These are phyloP conservation scores for Dendroctonus ponderosae DNA, from an alignment of 1,140 invertebrate genomes.

Conservation along the genomic window DNA sequence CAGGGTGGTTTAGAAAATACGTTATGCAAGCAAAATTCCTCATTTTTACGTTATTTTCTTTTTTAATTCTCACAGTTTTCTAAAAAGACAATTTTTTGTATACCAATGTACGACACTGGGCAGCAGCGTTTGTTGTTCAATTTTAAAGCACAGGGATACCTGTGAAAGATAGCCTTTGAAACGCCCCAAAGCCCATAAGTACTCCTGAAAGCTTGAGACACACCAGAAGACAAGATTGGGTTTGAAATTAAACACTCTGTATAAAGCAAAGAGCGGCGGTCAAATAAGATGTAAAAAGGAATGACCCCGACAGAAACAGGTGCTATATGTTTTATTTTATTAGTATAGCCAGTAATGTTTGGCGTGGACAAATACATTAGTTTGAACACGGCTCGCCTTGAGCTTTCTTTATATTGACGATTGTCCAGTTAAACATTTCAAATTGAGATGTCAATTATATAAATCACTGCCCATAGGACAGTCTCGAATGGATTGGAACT, in stretches of 20 bases:
- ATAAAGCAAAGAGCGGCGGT: slow-evolving; percentile 27
- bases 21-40: too few species aligned
- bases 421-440: slow-evolving; percentile 6
- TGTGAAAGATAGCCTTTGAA: too few species aligned
- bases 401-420: slow-evolving; percentile 24
- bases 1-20: too few species aligned
- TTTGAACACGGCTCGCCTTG: slow-evolving; percentile 25
- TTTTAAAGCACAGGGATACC: too few species aligned
- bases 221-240: neutral
- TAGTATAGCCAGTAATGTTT: slow-evolving; percentile 28
- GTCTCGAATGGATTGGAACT: too few species aligned
- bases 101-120: too few species aligned
- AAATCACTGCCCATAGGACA: too few species aligned
- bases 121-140: too few species aligned
- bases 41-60: too few species aligned
- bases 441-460: slow-evolving; percentile 15
- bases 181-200: too few species aligned
- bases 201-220: neutral
- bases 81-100: too few species aligned
- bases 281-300: slow-evolving; percentile 32
- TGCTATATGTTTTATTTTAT: slow-evolving; percentile 32
- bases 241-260: neutral
- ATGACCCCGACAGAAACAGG: slow-evolving; percentile 26
- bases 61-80: too few species aligned
- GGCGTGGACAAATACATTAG: slow-evolving; percentile 24